These are phyloP conservation scores for Ornithoptera priamus DNA, from an alignment of 2,888 invertebrate species.

Conservation along the genomic window DNA sequence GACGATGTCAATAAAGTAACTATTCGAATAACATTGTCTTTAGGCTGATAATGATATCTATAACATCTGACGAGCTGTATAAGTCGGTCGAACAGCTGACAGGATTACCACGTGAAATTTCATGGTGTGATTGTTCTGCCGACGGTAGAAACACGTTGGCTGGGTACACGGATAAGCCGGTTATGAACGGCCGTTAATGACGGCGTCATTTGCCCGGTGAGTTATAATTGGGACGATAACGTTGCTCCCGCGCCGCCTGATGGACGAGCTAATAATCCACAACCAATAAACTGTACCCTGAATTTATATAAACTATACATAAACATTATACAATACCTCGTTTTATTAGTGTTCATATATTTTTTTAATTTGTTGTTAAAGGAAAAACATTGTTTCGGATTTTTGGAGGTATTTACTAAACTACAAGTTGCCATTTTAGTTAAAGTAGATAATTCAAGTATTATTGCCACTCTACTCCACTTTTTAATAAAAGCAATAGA, in stretches of 20 bases:
- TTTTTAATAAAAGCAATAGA: no score
- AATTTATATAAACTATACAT: not conserved
- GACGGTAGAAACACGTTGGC: slow-evolving; percentile 44
- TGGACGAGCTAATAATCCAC: slow-evolving; percentile 43
- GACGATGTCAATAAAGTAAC: no score
- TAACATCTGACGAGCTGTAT: no score
- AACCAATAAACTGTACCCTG: not conserved
- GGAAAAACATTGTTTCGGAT: no score
- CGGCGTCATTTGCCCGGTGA: slow-evolving; percentile 70
- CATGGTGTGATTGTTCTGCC: slow-evolving; percentile 34
- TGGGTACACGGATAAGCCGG: slow-evolving; percentile 67
- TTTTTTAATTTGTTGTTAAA: no score
- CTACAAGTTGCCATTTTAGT: no score
- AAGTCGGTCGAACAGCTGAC: no score
- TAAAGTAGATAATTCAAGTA: no score
- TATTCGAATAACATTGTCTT: no score
- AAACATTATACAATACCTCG: not conserved
- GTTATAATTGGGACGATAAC: slow-evolving; percentile 68
- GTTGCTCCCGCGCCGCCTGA: slow-evolving; percentile 36
- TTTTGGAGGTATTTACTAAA: no score
- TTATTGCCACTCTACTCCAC: no score
- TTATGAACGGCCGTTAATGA: slow-evolving; percentile 65
- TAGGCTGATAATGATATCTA: no score
- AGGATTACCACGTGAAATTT: not conserved
- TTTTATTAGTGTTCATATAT: not conserved